Evolutionary conservation across 2,113 vertebrate species (phyloP), one percentile per base, ranked within the genome.

Genomic region (Platysteira castanea): DNA sequence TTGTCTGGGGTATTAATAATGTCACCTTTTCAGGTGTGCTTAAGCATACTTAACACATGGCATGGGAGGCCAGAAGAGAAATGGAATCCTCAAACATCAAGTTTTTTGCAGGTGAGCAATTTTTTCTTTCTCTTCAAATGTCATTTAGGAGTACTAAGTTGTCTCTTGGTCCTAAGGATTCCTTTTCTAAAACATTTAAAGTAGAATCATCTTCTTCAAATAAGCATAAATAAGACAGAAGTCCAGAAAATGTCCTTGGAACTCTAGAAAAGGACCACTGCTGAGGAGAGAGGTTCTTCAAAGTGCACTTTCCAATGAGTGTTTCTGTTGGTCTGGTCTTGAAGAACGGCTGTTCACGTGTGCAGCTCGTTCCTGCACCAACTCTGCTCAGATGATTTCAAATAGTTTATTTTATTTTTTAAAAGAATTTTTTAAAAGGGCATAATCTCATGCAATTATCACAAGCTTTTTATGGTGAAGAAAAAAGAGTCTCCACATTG

Each of bases 31-130:
- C 94, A 99, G 99, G 99, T 99, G 87, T 99, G 99, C 98, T 99
- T 99, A 99, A 99, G 99, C 96, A 99, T 99, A 96, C 98, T 99
- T 68, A 99, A 99, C 97, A 99, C 99, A 0, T 99, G 99, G 99
- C 99, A 99, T 41, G 99, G 99, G 70, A 99, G 99, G 97, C 99
- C 99, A 35, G 99, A 99, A 98, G 99, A 99, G 96, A 99, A 99
- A 60, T 99, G 99, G 99, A 99, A 99, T 98, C 99, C 99, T 11
- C 99, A 99, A 91, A 99, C 99, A 87, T 99, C 99, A 94, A 99
- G 99, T 97, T 99, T 99, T 98, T 98, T 99, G 98, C 99, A 99
- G 98, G 99, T 99, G 96, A 98, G 98, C 77, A 70, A 73, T 84
- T 89, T 93, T 87, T 95, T 76, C 41, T n/a, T 93, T 83, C 69